Conservation (phyloP, 2,797 vertebrate genomes). For the Anolis apletophallus region DNA sequence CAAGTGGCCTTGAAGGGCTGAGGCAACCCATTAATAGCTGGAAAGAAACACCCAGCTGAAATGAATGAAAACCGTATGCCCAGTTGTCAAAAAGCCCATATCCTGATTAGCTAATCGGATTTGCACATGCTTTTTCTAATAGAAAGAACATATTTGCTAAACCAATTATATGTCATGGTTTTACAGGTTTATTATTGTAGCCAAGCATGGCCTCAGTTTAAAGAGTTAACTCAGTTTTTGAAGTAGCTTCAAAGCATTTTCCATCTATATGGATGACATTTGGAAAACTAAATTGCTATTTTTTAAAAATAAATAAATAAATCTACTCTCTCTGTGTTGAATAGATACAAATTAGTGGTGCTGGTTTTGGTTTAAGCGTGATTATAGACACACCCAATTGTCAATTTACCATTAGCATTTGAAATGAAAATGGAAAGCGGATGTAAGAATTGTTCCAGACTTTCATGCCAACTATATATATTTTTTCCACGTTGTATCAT, state of each 20-base stretch:
- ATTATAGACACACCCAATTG: not conserved
- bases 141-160: conserved; percentile 31
- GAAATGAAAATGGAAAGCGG: not conserved
- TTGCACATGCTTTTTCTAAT: conserved; percentile 12
- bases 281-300: not conserved
- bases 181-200: conserved; percentile 36
- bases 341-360: not conserved
- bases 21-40: conserved; percentile 2
- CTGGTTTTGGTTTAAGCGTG: conserved; percentile 13
- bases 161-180: conserved; percentile 22
- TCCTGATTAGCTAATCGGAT: conserved; percentile 19
- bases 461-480: not conserved
- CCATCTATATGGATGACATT: conserved; percentile 40
- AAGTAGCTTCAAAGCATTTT: conserved; percentile 15
- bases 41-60: conserved; percentile 18
- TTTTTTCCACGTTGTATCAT: not conserved
- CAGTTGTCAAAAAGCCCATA: conserved; percentile 6
- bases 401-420: not conserved
- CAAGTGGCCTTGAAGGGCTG: not conserved
- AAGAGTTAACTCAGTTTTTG: conserved; percentile 23
- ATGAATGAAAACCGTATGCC: conserved; percentile 1
- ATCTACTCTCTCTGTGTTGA: not conserved
- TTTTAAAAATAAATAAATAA: conserved; percentile 18
- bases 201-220: conserved; percentile 1
- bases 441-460: not conserved